These are phyloP conservation scores for Tetrao urogallus DNA, from an alignment of 2,113 vertebrate genomes.

Conservation along the genomic window DNA sequence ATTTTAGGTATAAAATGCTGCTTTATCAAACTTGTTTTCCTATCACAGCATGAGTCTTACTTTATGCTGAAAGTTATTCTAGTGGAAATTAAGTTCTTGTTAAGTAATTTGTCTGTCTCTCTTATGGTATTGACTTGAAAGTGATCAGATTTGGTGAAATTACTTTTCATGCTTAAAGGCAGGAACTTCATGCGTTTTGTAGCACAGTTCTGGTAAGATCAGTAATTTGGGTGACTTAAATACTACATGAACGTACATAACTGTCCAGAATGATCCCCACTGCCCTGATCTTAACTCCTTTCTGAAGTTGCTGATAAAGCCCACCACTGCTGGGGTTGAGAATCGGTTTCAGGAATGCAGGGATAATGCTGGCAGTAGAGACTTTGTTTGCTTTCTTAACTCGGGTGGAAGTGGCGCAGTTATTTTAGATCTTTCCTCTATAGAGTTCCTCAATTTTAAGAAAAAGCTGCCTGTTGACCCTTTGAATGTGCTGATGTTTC, in stretches of 20 bases:
- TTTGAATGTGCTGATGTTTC: neutral
- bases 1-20: neutral
- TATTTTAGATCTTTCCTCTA: neutral
- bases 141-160: neutral
- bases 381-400: neutral
- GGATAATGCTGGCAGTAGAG: neutral
- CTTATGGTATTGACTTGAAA: neutral
- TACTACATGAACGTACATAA: neutral
- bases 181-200: neutral
- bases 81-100: neutral
- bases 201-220: neutral
- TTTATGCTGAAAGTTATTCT: neutral
- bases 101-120: conserved; percentile 8
- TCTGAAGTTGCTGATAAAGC: neutral
- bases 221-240: neutral
- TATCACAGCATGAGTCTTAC: neutral
- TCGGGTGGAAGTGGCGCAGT: neutral
- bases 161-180: neutral
- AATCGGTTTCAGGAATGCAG: neutral
- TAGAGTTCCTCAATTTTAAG: neutral
- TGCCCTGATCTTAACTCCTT: neutral
- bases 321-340: neutral
- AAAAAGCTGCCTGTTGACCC: neutral
- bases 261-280: neutral
- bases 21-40: neutral